Percentiles rank a stretch among this genome's conserved stretches.
Conservation (phyloP, 2,113 vertebrate species). For the Bujurquina vittata region DNA sequence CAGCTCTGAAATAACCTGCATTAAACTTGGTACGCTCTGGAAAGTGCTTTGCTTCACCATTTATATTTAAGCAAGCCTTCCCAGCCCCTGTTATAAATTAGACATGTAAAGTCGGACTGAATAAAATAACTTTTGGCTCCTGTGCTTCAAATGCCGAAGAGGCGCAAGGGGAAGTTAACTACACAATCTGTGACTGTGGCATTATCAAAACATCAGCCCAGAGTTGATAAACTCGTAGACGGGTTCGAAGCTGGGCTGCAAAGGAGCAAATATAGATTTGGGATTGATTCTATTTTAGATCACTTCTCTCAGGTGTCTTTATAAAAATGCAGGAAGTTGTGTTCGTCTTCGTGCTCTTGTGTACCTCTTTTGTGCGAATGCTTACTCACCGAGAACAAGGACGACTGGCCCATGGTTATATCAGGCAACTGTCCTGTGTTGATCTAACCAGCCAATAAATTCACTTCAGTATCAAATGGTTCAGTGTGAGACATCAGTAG, state of each 20-base stretch:
- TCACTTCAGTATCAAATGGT: constrained; percentile 34
- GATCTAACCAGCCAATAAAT: constrained; percentile 50
- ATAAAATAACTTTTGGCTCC: constrained; percentile 3
- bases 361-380: background rate
- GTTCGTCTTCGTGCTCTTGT: background rate
- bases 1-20: background rate
- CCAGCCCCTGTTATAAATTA: constrained; percentile 47
- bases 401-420: background rate
- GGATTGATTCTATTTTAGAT: background rate
- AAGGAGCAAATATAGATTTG: background rate
- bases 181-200: background rate
- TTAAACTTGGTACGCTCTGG: constrained; percentile 9
- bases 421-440: constrained; percentile 12
- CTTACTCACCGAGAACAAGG: background rate
- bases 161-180: background rate
- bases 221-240: too few relatives aligned
- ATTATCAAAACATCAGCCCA: background rate
- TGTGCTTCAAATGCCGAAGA: constrained; percentile 34
- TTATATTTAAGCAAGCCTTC: constrained; percentile 58
- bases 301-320: background rate
- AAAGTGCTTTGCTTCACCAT: constrained; percentile 39
- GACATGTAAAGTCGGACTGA: constrained; percentile 41
- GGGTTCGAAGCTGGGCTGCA: background rate
- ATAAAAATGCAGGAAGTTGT: background rate
- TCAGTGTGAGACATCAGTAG: constrained; percentile 10